These are phyloP conservation scores for Drosophila diplacantha DNA, from an alignment of 2,888 invertebrate species.

Conservation along the genomic window DNA sequence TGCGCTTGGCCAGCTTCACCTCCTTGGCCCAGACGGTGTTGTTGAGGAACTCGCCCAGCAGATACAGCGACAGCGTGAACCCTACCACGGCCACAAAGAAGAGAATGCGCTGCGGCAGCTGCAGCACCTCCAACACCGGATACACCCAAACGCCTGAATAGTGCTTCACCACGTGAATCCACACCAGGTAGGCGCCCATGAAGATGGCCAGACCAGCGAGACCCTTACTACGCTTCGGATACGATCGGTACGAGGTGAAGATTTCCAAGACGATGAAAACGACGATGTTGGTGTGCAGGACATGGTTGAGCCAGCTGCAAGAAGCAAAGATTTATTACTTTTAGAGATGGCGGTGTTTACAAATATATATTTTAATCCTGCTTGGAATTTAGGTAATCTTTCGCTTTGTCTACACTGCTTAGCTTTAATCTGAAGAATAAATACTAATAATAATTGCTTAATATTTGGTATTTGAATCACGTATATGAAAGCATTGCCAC, in stretches of 20 bases:
- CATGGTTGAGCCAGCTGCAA: conserved; percentile 90
- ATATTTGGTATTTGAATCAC: neutral
- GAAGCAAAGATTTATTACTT: neutral
- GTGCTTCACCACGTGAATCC: conserved; percentile 88
- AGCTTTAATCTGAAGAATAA: neutral
- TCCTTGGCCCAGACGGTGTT: conserved; percentile 85
- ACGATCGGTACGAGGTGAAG: conserved; percentile 85
- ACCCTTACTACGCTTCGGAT: conserved; percentile 84
- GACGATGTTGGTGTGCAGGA: conserved; percentile 93
- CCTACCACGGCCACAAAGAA: conserved; percentile 85
- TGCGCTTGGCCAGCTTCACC: conserved; percentile 78
- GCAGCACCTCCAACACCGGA: conserved; percentile 89
- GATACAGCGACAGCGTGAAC: conserved; percentile 82
- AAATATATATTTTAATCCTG: neutral
- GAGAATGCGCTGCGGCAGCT: conserved; percentile 83
- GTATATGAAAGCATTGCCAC: neutral
- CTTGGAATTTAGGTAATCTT: neutral
- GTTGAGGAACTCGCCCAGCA: conserved; percentile 86
- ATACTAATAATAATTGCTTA: neutral
- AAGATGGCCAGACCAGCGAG: conserved; percentile 82
- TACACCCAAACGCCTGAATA: conserved; percentile 93
- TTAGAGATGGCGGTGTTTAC: neutral
- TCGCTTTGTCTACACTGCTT: neutral
- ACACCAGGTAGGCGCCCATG: conserved; percentile 85
- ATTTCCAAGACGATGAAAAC: conserved; percentile 88